These are phyloP conservation scores for Triplophysa yarkandensis DNA, from an alignment of 2,797 vertebrate species.

Conservation along the genomic window DNA sequence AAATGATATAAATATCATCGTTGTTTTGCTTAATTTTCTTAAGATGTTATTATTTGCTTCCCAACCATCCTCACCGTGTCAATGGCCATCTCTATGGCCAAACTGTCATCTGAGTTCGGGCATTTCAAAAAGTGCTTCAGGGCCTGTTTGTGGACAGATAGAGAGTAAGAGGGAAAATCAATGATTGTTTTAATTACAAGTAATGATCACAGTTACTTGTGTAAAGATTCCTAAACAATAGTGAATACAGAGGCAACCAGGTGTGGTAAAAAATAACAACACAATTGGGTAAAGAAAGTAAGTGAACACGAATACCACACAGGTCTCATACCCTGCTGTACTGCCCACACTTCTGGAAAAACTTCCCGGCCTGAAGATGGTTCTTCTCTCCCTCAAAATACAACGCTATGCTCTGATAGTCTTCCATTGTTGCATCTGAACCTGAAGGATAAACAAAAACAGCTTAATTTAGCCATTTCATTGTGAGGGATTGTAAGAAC, in stretches of 20 bases:
- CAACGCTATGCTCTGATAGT: slow-evolving; percentile 96
- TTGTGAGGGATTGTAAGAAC: neutral
- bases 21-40: no score
- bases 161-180: neutral
- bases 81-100: slow-evolving; percentile 94
- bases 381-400: slow-evolving; percentile 97
- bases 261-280: slow-evolving; percentile 17
- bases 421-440: slow-evolving; percentile 86
- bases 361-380: slow-evolving; percentile 92
- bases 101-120: slow-evolving; percentile 86
- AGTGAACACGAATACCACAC: neutral
- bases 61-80: slow-evolving; percentile 79
- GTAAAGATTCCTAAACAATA: slow-evolving; percentile 25
- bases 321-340: slow-evolving; percentile 80
- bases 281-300: neutral
- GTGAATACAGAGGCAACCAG: slow-evolving; percentile 12
- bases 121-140: slow-evolving; percentile 94
- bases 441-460: slow-evolving; percentile 68
- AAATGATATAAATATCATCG: neutral
- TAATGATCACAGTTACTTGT: slow-evolving; percentile 4
- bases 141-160: slow-evolving; percentile 74
- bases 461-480: neutral
- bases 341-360: slow-evolving; percentile 93
- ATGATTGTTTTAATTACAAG: slow-evolving; percentile 11
- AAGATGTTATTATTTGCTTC: neutral